A percentile compares a stretch with the other conserved stretches of the same genome.
These are phyloP conservation scores for Sympetrum striolatum DNA, from an alignment of 2,888 invertebrate genomes.

Conservation along the genomic window DNA sequence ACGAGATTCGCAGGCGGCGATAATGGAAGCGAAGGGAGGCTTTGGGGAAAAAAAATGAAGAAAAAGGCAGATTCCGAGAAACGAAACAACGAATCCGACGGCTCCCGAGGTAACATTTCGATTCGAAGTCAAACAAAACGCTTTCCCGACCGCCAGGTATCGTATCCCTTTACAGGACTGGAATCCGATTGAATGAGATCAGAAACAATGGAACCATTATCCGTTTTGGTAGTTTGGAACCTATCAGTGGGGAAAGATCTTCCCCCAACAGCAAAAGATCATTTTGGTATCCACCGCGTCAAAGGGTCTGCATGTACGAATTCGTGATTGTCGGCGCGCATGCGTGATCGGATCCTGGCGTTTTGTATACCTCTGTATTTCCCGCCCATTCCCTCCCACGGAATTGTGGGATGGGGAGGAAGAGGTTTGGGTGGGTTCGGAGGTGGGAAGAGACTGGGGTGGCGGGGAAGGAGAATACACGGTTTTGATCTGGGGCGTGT, in stretches of 20 bases:
- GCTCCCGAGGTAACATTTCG: not conserved
- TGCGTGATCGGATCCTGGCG: not conserved
- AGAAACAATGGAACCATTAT: constrained; percentile 39
- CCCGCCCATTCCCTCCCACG: not conserved
- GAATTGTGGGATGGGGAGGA: not conserved
- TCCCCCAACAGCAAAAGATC: not conserved
- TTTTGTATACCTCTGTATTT: not conserved
- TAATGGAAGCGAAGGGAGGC: not conserved
- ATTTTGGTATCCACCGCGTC: not conserved
- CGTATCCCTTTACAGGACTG: constrained; percentile 22
- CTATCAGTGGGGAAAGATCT: constrained; percentile 13
- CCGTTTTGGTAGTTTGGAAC: constrained; percentile 26
- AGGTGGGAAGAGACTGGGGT: not conserved
- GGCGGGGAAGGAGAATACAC: not conserved
- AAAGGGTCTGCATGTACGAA: not conserved
- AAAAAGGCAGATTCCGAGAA: not conserved
- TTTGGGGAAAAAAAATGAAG: not conserved
- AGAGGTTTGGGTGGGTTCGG: not conserved
- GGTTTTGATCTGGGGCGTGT: constrained; percentile 30
- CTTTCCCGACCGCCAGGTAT: not conserved
- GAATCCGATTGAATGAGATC: constrained; percentile 25
- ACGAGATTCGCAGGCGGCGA: not conserved
- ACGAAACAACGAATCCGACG: not conserved
- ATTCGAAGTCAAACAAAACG: not conserved
- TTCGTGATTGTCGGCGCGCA: constrained; percentile 20